These are phyloP conservation scores for Furcifer pardalis DNA, from an alignment of 2,797 vertebrate genomes.

Conservation along the genomic window DNA sequence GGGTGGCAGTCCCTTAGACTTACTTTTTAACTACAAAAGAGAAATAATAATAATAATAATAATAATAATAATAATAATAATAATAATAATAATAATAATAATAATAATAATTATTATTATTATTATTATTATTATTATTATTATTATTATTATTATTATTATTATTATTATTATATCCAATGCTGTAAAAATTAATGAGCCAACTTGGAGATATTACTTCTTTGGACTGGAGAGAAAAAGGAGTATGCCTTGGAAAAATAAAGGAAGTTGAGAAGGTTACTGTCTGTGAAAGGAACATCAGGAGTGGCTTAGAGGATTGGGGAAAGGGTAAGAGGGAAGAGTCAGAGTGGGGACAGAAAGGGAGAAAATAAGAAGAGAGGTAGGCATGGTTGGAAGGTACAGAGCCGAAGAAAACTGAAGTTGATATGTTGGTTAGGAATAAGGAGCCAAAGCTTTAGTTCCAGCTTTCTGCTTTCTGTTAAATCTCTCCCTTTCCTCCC, in stretches of 20 bases:
- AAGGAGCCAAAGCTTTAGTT: neutral
- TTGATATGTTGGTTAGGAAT: neutral
- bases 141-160: no score
- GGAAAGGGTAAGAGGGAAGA: neutral
- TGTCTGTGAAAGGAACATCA: neutral
- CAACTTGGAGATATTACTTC: no score
- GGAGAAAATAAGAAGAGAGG: neutral
- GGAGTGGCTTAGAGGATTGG: neutral
- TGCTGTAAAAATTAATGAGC: no score
- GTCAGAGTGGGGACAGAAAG: neutral
- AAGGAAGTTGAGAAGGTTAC: neutral
- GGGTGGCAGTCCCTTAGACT: neutral
- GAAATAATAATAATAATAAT: neutral
- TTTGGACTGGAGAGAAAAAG: no score
- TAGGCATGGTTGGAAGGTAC: neutral
- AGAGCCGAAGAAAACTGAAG: neutral
- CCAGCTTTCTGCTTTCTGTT: neutral
- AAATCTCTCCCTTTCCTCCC: neutral
- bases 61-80: no score
- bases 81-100: no score
- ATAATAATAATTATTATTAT: no score
- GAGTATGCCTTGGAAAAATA: neutral
- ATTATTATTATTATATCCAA: no score
- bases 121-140: no score
- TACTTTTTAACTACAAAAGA: neutral